Base-by-base conservation (phyloP, 1,140 invertebrate species). In the Aphelenchoides fujianensis region DNA sequence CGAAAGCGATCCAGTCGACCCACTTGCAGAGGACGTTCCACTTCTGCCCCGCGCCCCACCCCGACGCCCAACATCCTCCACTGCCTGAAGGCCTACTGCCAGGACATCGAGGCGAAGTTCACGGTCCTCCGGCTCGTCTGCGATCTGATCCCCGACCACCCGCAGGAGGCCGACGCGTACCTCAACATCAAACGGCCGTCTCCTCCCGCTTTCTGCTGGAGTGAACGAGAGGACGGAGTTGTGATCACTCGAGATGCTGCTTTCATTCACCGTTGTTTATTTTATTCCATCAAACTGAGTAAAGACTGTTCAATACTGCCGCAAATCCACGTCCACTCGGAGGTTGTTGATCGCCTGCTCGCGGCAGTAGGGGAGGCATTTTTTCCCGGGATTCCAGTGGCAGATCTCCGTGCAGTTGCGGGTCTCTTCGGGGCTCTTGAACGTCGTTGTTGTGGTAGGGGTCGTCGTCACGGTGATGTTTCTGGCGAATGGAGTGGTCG, bases 1-100 rank as follows among this genome's bases (percentile, higher is more conserved):
- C n/a, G n/a, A n/a, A n/a, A n/a, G n/a, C n/a, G n/a, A n/a, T n/a
- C n/a, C n/a, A 59, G 34, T 7, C 28, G 5, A 23, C 34, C 23
- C 28, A 59, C 23, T 59, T 59, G 12, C 19, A 59, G 55, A 12
- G 23, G 23, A 48, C 12, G 23, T 59, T 30, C 19, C 55, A 59
- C 5, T 59, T 59, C 23, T 59, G 55, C 19, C 27, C 28, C 28
- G 19, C 12, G 23, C 34, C 5, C 19, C 12, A 59, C 9, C 32
- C 55, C 55, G 3, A 63, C 61, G 5, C 61, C 61, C 3, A 63
- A 63, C 61, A 34, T 63, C 52, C 31, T 63, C 7, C 31, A 34
- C 61, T 63, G 61, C 31, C 28, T 63, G 9, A 63, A 34, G 52
- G 61, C n/a, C 9, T 9, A 9, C 52, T 63, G 61, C 52, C 5